Evolutionary conservation across 2,888 invertebrate genomes (phyloP).

Genomic region (Scaptomyza cyrtandrae): DNA sequence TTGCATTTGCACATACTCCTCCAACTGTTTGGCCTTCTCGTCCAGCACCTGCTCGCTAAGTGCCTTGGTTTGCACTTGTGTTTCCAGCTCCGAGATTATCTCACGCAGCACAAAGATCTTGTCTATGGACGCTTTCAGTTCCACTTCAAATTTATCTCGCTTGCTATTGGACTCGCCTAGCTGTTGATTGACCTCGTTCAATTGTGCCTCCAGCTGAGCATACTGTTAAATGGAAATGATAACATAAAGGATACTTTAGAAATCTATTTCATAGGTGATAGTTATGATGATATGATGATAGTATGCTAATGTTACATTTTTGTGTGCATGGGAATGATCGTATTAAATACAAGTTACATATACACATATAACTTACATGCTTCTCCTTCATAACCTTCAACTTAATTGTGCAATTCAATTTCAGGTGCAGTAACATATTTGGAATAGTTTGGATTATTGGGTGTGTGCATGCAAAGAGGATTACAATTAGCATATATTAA

Average conservation of each 20-base stretch:
- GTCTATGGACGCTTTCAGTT: constrained; percentile 90
- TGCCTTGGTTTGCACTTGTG: constrained; percentile 89
- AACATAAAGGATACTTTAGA: background rate
- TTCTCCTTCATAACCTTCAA: constrained; percentile 51
- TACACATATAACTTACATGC: constrained; percentile 61
- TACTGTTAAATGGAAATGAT: constrained; percentile 86
- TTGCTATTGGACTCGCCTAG: constrained; percentile 87
- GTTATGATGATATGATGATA: background rate
- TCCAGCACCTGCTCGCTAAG: constrained; percentile 87
- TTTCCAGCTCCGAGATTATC: constrained; percentile 91
- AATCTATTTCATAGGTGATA: background rate
- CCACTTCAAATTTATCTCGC: constrained; percentile 88
- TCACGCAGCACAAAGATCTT: constrained; percentile 91
- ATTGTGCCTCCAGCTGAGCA: constrained; percentile 91
- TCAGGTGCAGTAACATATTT: constrained; percentile 40
- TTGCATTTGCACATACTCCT: constrained; percentile 81
- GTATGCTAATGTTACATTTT: constrained; percentile 1
- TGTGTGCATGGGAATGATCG: constrained; percentile 2
- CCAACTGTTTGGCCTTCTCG: constrained; percentile 85
- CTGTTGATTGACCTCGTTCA: constrained; percentile 88
- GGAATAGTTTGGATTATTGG: constrained; percentile 24
- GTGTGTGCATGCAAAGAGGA: constrained; percentile 65
- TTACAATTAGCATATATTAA: constrained; percentile 16
- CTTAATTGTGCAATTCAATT: constrained; percentile 56
- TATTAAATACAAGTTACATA: background rate